Evolutionary conservation across 2,113 vertebrate genomes (phyloP).

Genomic region (Excalfactoria chinensis): DNA sequence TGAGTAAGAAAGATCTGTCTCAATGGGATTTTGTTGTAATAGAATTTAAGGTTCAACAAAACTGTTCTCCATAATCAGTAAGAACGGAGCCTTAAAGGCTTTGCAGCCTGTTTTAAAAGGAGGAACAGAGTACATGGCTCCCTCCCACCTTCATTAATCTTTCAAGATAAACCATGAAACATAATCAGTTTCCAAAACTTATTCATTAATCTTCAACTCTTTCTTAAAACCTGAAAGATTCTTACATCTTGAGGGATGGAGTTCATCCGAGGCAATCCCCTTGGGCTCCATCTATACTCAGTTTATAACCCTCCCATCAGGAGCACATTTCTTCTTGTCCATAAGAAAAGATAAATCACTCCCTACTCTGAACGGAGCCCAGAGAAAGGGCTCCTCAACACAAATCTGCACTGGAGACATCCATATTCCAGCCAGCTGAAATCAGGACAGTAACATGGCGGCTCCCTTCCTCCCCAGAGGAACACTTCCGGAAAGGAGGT

Average conservation of each 20-base stretch:
- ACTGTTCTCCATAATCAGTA: background rate
- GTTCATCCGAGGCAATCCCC: background rate
- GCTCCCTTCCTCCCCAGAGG: background rate
- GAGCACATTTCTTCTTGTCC: background rate
- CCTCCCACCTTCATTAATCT: background rate
- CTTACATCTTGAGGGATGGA: background rate
- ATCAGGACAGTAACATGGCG: background rate
- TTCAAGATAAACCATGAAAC: background rate
- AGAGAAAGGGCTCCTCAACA: background rate
- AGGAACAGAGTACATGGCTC: background rate
- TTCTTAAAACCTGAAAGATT: background rate
- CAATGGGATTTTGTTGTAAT: background rate
- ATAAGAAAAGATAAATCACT: background rate
- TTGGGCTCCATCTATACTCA: background rate
- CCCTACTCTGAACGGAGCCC: background rate
- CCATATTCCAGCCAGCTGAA: background rate
- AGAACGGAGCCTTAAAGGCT: background rate
- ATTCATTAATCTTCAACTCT: background rate
- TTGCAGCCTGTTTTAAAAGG: background rate
- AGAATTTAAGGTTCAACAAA: background rate
- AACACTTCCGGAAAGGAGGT: background rate
- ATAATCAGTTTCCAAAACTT: background rate
- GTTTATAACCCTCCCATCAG: background rate
- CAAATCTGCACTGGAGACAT: background rate
- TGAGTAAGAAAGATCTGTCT: background rate